Conservation (phyloP, 2,113 vertebrate genomes). For the Donacobius atricapilla region DNA sequence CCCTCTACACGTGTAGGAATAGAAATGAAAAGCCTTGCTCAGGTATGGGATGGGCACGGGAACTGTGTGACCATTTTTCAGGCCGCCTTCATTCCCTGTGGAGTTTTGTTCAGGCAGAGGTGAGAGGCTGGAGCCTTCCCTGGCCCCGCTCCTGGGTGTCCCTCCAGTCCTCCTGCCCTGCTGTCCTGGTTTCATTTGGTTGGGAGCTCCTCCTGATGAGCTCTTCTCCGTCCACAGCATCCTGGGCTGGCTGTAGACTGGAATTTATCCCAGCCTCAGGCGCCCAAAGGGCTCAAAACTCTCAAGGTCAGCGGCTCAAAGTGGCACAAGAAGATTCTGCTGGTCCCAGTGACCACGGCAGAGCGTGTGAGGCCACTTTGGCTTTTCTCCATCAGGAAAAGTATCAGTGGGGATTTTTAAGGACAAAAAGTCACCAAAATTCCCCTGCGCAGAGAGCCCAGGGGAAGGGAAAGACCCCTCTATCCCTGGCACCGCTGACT, state of each 20-base stretch:
- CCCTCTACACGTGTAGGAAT: fast-evolving
- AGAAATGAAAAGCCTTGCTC: neutral
- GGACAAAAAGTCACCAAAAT: neutral
- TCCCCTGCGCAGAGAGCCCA: neutral
- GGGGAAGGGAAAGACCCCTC: neutral
- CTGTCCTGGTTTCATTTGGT: neutral
- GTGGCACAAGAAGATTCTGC: neutral
- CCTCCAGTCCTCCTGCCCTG: neutral
- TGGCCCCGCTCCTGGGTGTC: neutral
- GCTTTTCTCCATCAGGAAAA: neutral
- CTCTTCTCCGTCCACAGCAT: neutral
- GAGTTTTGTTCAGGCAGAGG: neutral
- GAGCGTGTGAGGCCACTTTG: neutral
- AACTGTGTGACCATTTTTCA: neutral
- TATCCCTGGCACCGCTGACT: neutral
- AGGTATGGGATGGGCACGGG: neutral
- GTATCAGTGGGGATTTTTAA: neutral
- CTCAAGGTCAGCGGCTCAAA: neutral
- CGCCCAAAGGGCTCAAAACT: neutral
- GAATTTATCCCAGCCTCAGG: neutral
- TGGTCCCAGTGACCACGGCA: neutral
- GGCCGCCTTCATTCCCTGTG: neutral
- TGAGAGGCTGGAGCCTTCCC: neutral
- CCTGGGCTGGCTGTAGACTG: neutral
- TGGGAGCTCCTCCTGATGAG: neutral